Evolutionary conservation across 2,888 invertebrate species (phyloP).

Genomic region (Drosophila suboccidentalis): DNA sequence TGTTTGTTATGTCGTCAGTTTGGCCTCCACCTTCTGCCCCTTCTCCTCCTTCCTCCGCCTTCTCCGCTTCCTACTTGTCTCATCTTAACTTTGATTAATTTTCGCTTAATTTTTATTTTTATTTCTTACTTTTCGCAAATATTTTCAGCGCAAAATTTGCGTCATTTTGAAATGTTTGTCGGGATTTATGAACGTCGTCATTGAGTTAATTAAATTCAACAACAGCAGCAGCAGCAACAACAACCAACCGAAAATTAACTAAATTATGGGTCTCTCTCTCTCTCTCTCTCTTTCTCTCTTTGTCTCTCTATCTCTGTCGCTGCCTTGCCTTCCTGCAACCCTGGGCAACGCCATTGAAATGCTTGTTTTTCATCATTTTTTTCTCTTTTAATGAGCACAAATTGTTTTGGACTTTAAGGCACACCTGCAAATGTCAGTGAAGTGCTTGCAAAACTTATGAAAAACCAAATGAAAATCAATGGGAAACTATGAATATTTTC

Average conservation of each 20-base stretch:
- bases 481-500: not conserved
- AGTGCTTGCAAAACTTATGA: conserved; percentile 25
- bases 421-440: conserved; percentile 40
- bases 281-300: not conserved
- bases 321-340: conserved; percentile 44
- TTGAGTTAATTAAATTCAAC: conserved; percentile 73
- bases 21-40: conserved; percentile 15
- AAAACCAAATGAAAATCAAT: conserved; percentile 23
- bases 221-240: conserved; percentile 19
- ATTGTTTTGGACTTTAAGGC: conserved; percentile 68
- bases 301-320: not conserved
- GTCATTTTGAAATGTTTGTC: conserved; percentile 73
- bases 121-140: conserved; percentile 72
- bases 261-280: conserved; percentile 59
- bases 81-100: conserved; percentile 69
- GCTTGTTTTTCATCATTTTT: conserved; percentile 54
- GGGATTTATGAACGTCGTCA: conserved; percentile 72
- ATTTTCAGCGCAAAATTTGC: conserved; percentile 69
- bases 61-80: conserved; percentile 1
- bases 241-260: conserved; percentile 65
- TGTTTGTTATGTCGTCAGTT: conserved; percentile 69
- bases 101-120: conserved; percentile 81
- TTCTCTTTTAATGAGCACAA: conserved; percentile 74
- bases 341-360: conserved; percentile 69
- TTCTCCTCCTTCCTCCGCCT: conserved; percentile 4